Percentiles rank a stretch among this genome's conserved stretches.
Evolutionary conservation across 2,797 vertebrate genomes (phyloP).

Genomic region (Urophycis tenuis): DNA sequence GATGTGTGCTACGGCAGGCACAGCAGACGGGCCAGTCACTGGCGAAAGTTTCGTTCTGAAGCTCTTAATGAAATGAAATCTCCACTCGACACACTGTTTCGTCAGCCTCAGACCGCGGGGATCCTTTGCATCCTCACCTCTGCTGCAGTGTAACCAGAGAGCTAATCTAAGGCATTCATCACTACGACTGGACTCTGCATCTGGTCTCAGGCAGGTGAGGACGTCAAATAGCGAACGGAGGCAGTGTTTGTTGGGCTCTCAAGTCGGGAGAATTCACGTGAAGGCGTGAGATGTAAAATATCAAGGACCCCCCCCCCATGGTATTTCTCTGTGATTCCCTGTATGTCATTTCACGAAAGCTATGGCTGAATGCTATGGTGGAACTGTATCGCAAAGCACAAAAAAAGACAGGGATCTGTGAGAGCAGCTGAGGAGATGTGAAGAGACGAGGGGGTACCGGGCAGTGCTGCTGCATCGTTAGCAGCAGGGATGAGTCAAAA

Average conservation of each 20-base stretch:
- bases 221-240: neutral
- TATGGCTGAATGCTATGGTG: neutral
- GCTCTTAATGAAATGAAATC: constrained; percentile 56
- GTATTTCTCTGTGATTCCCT: neutral
- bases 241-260: neutral
- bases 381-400: neutral
- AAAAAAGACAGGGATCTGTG: neutral
- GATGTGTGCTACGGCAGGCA: constrained; percentile 52
- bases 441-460: neutral
- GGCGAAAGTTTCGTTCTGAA: constrained; percentile 54
- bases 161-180: constrained; percentile 45
- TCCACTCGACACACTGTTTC: constrained; percentile 42
- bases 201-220: neutral
- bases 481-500: constrained; percentile 8
- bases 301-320: neutral
- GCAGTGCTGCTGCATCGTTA: constrained; percentile 22
- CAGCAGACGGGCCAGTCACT: constrained; percentile 48
- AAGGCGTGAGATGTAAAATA: too few relatives aligned
- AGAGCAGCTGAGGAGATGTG: constrained; percentile 1
- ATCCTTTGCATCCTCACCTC: constrained; percentile 35
- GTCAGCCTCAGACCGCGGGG: constrained; percentile 29
- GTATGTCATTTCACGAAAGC: neutral
- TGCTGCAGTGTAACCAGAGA: constrained; percentile 25
- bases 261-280: too few relatives aligned
- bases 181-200: constrained; percentile 19